Base-by-base conservation (phyloP, 2,797 vertebrate genomes). In the Aeoliscus strigatus region DNA sequence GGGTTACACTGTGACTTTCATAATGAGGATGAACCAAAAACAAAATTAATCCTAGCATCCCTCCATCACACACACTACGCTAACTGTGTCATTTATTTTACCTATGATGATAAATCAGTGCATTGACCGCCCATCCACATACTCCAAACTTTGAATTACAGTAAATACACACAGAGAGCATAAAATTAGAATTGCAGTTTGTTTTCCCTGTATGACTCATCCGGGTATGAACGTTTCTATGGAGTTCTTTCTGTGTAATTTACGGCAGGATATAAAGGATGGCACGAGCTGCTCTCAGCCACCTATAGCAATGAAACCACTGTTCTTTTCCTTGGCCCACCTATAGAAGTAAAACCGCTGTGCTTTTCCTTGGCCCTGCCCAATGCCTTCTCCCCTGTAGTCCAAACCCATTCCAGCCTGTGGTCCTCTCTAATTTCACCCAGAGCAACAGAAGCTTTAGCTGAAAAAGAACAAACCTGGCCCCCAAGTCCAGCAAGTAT, bases 361-460 rank as follows among this genome's bases (percentile, higher is more conserved):
- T 47, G 63, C 60, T 70, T 60, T 59, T 50, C n/a, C 26, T 65
- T 55, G 51, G 47, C 58, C 45, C 47, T 71, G 60, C 75, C 68
- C 66, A 56, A n/a, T 37, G 45, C 33, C 42, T 54, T 79, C 78
- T 42, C 59, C 64, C 57, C 56, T 67, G 49, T 38, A 35, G 58
- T 79, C 80, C 77, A 69, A 80, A 79, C 64, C 73, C 71, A 60
- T 60, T 82, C 73, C 73, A 82, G 70, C 59, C 76, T 64, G 43
- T 46, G 79, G 70, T 73, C 70, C 79, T 88, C 87, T 90, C 86
- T 78, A 82, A 87, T 89, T 89, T 90, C 87, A 87, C 77, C 77
- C 74, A 58, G 64, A 83, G 79, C 81, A 86, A 84, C 87, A 86
- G 79, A 85, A 86, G 77, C 70, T 44, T 12, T 54, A 77, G 68